Evolutionary conservation across 2,888 invertebrate species (phyloP).

Genomic region (Drosophila maculinotata): DNA sequence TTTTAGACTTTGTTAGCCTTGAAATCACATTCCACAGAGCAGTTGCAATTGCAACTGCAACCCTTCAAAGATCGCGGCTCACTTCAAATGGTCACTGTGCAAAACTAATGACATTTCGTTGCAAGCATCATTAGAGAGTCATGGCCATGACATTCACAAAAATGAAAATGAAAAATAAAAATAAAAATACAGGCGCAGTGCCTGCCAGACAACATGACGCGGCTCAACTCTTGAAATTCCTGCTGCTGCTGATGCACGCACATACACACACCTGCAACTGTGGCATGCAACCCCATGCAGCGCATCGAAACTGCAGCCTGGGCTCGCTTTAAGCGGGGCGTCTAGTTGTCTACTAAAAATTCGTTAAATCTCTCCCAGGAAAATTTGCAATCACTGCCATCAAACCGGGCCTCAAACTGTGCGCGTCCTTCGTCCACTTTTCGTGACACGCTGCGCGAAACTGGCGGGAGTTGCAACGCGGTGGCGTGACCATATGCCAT

Average conservation of each 20-base stretch:
- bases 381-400: slow-evolving; percentile 36
- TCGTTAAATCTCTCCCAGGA: slow-evolving; percentile 7
- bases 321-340: slow-evolving; percentile 53
- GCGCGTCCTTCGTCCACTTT: slow-evolving; percentile 47
- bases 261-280: slow-evolving; percentile 47
- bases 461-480: slow-evolving; percentile 8
- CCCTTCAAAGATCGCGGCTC: slow-evolving; percentile 54
- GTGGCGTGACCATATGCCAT: slow-evolving; percentile 11
- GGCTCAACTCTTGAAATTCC: slow-evolving; percentile 50
- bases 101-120: slow-evolving; percentile 77
- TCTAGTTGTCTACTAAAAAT: slow-evolving; percentile 62
- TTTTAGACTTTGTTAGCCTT: slow-evolving; percentile 27
- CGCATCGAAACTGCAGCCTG: slow-evolving; percentile 35
- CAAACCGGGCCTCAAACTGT: slow-evolving; percentile 42
- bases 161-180: no score
- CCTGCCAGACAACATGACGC: slow-evolving; percentile 74
- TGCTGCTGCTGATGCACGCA: no score
- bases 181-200: slow-evolving; percentile 3
- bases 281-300: slow-evolving; percentile 41
- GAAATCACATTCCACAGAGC: slow-evolving; percentile 30
- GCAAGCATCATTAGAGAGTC: slow-evolving; percentile 71
- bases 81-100: slow-evolving; percentile 69
- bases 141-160: slow-evolving; percentile 74
- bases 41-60: slow-evolving; percentile 40
- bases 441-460: slow-evolving; percentile 29